Percentiles rank a stretch among this genome's conserved stretches.
phyloP scores from a whole-genome alignment of 2,113 vertebrate species.

The Geococcyx californianus region DNA sequence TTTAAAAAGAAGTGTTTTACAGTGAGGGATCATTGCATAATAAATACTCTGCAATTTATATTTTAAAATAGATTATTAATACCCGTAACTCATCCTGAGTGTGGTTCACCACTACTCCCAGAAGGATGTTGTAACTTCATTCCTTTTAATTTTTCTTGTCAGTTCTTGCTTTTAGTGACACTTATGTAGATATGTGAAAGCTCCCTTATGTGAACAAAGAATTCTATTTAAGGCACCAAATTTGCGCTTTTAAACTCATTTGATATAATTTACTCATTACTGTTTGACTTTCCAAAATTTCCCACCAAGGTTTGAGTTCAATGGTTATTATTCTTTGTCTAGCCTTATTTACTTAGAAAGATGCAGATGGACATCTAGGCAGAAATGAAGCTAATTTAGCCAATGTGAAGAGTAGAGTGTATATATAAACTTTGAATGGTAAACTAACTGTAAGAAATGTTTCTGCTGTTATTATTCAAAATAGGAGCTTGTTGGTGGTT shows the following conservation, averaged over 20 bases:
- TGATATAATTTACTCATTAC: background rate
- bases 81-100: background rate
- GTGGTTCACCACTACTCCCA: background rate
- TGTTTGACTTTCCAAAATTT: background rate
- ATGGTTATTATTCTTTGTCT: background rate
- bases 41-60: background rate
- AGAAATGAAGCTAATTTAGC: background rate
- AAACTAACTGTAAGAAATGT: background rate
- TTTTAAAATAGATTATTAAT: background rate
- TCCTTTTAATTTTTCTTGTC: background rate
- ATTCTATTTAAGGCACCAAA: background rate
- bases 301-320: background rate
- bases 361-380: background rate
- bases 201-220: background rate
- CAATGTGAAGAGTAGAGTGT: accelerated
- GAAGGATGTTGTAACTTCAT: background rate
- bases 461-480: background rate
- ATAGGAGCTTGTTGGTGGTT: background rate
- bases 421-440: background rate
- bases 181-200: background rate
- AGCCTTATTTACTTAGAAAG: background rate
- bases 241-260: background rate
- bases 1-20: background rate
- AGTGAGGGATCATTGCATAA: background rate
- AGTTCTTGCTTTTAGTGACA: background rate